Percentiles rank a stretch among this genome's conserved stretches.
These are phyloP conservation scores for Alcedo atthis DNA, from an alignment of 2,797 vertebrate species.

Conservation along the genomic window DNA sequence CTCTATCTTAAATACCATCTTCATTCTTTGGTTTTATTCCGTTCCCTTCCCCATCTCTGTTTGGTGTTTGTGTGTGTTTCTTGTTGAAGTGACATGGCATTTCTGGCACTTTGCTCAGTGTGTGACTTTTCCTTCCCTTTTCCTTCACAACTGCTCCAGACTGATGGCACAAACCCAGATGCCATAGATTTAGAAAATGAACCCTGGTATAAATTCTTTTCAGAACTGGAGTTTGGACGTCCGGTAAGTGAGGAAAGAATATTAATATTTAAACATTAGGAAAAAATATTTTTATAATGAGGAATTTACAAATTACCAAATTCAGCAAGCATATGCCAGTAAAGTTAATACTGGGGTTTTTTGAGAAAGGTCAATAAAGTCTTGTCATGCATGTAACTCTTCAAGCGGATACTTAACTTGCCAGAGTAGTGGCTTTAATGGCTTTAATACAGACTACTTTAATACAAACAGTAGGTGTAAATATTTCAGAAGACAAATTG, in stretches of 20 bases:
- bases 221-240: slow-evolving; percentile 98
- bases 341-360: not conserved
- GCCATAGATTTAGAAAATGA: slow-evolving; percentile 99
- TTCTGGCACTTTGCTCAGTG: slow-evolving; percentile 78
- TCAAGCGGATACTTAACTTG: not conserved
- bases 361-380: not conserved
- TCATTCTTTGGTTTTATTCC: slow-evolving; percentile 48
- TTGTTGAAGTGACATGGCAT: slow-evolving; percentile 55
- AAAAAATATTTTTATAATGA: slow-evolving; percentile 46
- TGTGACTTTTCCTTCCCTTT: slow-evolving; percentile 82
- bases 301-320: slow-evolving; percentile 9
- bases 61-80: slow-evolving; percentile 31
- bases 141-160: slow-evolving; percentile 88
- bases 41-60: slow-evolving; percentile 2
- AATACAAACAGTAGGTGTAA: not conserved
- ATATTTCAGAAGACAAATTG: not conserved
- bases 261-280: slow-evolving; percentile 66
- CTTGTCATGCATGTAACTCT: not conserved
- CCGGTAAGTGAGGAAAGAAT: slow-evolving; percentile 93
- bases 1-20: slow-evolving; percentile 10
- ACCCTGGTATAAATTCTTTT: slow-evolving; percentile 99
- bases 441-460: not conserved
- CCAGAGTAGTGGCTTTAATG: not conserved
- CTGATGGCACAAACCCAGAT: slow-evolving; percentile 89
- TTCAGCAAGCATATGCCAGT: not conserved